Base-by-base conservation (phyloP, 1,140 invertebrate genomes). In the Neelides sp. region DNA sequence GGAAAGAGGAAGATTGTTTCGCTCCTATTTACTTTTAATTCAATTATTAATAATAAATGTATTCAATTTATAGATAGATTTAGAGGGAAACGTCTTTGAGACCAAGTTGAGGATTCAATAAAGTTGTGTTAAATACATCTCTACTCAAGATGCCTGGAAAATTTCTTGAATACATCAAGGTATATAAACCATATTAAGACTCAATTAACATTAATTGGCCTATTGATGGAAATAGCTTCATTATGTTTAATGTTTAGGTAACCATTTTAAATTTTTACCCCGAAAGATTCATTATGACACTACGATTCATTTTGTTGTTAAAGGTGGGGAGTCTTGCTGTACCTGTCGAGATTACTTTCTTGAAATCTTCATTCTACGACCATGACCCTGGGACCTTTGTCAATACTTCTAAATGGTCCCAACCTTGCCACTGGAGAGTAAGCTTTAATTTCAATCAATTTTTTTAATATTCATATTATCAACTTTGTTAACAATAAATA, bases 151-250 rank as follows among this genome's bases (percentile, higher is more conserved):
- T 58, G 56, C 52, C 56, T 23, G 52, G 52, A 22, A 54, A 51
- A n/a, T 52, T 54, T 19, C 27, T 54, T 13, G 56, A 58, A 42
- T 58, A 45, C 39, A 50, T 57, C 35, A 57, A 54, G 42, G 55
- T 57, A 30, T 35, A 28, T 40, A 5, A 12, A 15, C 24, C 5
- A n/a, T n/a, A n/a, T n/a, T n/a, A n/a, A n/a, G n/a, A n/a, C n/a
- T n/a, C n/a, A n/a, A n/a, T n/a, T n/a, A n/a, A n/a, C n/a, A n/a
- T n/a, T n/a, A n/a, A n/a, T n/a, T n/a, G n/a, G n/a, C n/a, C n/a
- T 23, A 10, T 45, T 45, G 4, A 17, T 12, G 13, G 41, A 15
- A 43, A 43, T 8, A 17, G 22, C 8, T 13, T 8, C 8, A 40
- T 40, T 10, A 8, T 40, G 8, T 15, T 4, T 23, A 46, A 30